Evolutionary conservation across 2,113 vertebrate genomes (phyloP).

Genomic region (Cavia porcellus): DNA sequence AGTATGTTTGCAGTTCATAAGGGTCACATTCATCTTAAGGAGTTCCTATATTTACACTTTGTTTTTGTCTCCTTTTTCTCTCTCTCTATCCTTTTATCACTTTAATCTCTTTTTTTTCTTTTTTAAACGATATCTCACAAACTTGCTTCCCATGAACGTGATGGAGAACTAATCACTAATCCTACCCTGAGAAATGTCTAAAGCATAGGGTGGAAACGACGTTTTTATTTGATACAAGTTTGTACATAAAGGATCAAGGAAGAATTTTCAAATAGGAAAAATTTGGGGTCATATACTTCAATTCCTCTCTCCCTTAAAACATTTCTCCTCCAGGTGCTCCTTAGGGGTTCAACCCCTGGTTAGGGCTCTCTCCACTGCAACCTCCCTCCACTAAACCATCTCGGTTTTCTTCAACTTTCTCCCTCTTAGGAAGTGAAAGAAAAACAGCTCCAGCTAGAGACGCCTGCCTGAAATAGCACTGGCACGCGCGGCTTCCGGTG

Average conservation of each 20-base stretch:
- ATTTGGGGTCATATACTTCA: background rate
- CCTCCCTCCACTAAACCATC: background rate
- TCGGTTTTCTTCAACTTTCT: constrained; percentile 55
- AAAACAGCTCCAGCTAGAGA: constrained; percentile 78
- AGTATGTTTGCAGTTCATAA: background rate
- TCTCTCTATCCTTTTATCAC: background rate
- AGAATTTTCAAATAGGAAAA: constrained; percentile 46
- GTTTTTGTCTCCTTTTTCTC: background rate
- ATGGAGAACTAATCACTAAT: constrained; percentile 22
- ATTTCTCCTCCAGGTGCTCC: background rate
- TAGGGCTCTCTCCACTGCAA: background rate
- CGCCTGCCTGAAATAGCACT: constrained; percentile 54
- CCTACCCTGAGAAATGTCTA: background rate
- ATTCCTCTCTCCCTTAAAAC: background rate
- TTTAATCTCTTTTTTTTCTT: background rate
- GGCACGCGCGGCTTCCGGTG: background rate
- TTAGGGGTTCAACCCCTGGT: background rate
- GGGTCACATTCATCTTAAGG: background rate
- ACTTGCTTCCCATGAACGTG: background rate
- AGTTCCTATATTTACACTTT: background rate
- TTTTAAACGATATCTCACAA: background rate
- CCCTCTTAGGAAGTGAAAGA: background rate
- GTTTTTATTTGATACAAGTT: background rate
- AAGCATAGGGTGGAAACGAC: background rate
- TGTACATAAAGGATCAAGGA: background rate